Base-by-base conservation (phyloP, 2,797 vertebrate genomes). In the Ctenosaura bakeri region DNA sequence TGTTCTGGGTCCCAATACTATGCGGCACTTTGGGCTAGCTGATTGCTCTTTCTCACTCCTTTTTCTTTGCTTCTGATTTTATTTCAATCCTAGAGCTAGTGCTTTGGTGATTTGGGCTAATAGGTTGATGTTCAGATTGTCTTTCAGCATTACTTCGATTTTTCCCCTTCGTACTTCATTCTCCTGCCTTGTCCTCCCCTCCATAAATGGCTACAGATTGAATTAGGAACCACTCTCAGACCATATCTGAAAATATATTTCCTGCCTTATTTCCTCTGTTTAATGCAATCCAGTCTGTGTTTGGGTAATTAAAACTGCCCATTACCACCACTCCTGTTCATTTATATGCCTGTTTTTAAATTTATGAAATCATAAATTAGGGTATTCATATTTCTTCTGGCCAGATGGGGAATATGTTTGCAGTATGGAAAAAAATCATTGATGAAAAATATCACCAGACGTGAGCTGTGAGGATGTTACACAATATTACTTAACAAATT, bases 221-320 rank as follows among this genome's bases (percentile, higher is more conserved):
- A 95, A 96, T 96, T 96, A 96, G 91, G 95, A 91, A 92, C 89
- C 93, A 95, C 89, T 93, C 88, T 92, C 93, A 85, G 94, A 94
- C 83, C 87, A 90, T 86, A 95, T 93, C 94, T 92, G 93, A 93
- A 94, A 84, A 77, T 78, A 59, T 78, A 91, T 88, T 84, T 91
- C 85, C 90, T 78, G 59, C 59, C 94, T 87, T 93, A 94, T 96
- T 96, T 96, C 95, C 95, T 94, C 93, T 92, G 89, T 90, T 95
- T 96, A 96, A 96, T 96, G 92, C 69, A 95, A 96, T 96, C 94
- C 94, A 93, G 91, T 91, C 94, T 95, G 88, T 94, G 90, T 93
- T 95, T 95, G 94, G 88, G 91, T 95, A 96, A 96, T 96, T 95
- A 94, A 96, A 96, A 95, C 92, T 52, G 94, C 94, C 89, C 94